A percentile compares a stretch with the other conserved stretches of the same genome.
Conservation (phyloP, 2,888 invertebrate genomes). For the Andrena bucephala region DNA sequence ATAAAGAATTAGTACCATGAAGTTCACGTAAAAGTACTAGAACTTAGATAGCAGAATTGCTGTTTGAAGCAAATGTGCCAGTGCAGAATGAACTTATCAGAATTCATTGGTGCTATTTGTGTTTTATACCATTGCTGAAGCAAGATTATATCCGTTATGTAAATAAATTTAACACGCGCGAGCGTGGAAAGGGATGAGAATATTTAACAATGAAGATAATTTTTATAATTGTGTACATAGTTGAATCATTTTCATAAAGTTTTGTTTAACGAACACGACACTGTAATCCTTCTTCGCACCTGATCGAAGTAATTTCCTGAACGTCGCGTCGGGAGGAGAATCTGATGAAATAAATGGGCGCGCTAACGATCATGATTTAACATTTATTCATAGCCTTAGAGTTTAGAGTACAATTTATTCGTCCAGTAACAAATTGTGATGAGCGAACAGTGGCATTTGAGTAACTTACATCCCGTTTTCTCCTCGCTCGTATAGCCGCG, state of each 20-base stretch:
- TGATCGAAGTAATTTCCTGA: background rate
- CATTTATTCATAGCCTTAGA: slow-evolving; percentile 68
- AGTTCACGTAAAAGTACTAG: slow-evolving; percentile 38
- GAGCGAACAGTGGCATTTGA: slow-evolving; percentile 28
- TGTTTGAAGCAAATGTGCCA: slow-evolving; percentile 25
- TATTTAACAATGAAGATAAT: slow-evolving; percentile 62
- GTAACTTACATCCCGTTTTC: slow-evolving; percentile 17
- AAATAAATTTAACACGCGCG: slow-evolving; percentile 31
- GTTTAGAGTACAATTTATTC: slow-evolving; percentile 55
- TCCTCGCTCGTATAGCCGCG: slow-evolving; percentile 21
- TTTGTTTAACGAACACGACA: slow-evolving; percentile 74
- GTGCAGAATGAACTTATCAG: slow-evolving; percentile 26
- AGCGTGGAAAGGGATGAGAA: slow-evolving; percentile 2
- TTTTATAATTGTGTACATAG: slow-evolving; percentile 71
- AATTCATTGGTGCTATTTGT: slow-evolving; percentile 49
- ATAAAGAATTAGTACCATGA: slow-evolving; percentile 43
- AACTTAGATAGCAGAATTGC: slow-evolving; percentile 5
- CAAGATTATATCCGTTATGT: slow-evolving; percentile 22
- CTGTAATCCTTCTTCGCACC: slow-evolving; percentile 17
- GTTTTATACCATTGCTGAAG: slow-evolving; percentile 19
- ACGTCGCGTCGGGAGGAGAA: background rate
- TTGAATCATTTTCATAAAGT: slow-evolving; percentile 76
- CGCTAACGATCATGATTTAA: slow-evolving; percentile 63
- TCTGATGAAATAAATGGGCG: slow-evolving; percentile 40
- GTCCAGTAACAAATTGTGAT: slow-evolving; percentile 52